Conservation (phyloP, 2,797 vertebrate species). For the Odontamblyopus lacepedii region DNA sequence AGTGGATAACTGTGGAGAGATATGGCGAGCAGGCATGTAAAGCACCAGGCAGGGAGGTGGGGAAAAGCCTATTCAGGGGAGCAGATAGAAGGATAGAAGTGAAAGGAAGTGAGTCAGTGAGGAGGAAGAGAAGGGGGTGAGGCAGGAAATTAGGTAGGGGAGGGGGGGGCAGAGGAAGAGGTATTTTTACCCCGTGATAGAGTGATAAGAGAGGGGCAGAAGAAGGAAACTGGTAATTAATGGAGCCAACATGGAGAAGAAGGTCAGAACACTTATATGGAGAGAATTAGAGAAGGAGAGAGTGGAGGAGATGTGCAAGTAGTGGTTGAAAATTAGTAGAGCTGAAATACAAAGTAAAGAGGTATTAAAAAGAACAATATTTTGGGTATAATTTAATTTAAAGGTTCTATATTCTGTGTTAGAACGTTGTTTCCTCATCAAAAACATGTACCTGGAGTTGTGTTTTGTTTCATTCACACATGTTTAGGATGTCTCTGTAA, state of each 20-base stretch:
- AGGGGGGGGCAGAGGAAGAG: not conserved
- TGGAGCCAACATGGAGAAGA: slow-evolving; percentile 29
- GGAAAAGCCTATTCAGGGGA: slow-evolving; percentile 31
- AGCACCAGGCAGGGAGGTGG: slow-evolving; percentile 28
- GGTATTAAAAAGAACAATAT: too few species aligned
- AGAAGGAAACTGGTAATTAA: slow-evolving; percentile 58
- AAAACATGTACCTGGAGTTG: too few species aligned
- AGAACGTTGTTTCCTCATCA: too few species aligned
- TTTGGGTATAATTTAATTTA: too few species aligned
- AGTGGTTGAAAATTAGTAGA: too few species aligned
- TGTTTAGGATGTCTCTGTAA: too few species aligned
- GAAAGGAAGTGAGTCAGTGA: slow-evolving; percentile 20
- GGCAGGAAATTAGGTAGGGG: slow-evolving; percentile 39
- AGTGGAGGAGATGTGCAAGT: not conserved
- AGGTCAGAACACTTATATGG: not conserved
- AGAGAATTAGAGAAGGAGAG: not conserved
- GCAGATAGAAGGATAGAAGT: slow-evolving; percentile 31
- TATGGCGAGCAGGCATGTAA: slow-evolving; percentile 35
- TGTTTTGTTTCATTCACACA: too few species aligned
- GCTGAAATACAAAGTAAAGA: too few species aligned
- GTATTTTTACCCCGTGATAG: slow-evolving; percentile 58
- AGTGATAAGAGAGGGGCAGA: slow-evolving; percentile 50
- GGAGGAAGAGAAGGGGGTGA: slow-evolving; percentile 21
- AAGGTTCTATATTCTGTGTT: too few species aligned
- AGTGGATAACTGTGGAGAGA: slow-evolving; percentile 33